These are phyloP conservation scores for Brachionus paranguensis DNA, from an alignment of 1,140 invertebrate species.

Conservation along the genomic window DNA sequence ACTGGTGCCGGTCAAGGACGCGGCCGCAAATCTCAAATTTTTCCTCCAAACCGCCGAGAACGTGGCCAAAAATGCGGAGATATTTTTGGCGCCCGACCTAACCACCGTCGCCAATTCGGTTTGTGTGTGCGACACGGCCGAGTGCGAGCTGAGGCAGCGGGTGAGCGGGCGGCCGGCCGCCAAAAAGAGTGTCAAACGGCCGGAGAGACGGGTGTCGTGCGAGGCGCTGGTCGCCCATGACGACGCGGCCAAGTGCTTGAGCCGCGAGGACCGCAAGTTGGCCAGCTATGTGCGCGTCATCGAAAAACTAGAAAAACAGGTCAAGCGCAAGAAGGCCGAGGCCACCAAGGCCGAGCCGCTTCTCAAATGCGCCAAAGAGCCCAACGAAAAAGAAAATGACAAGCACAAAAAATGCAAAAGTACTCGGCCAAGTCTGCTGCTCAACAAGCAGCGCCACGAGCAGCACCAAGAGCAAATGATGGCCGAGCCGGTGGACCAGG, in stretches of 20 bases:
- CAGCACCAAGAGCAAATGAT: too few relatives aligned
- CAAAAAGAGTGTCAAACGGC: background rate
- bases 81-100: background rate
- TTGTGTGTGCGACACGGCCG: background rate
- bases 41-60: background rate
- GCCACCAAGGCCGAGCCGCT: too few relatives aligned
- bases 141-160: background rate
- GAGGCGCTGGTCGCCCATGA: background rate
- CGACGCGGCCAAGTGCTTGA: background rate
- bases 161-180: background rate
- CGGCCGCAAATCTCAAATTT: background rate
- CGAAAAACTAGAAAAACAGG: background rate
- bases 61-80: background rate
- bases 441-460: background rate
- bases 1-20: background rate
- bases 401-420: background rate
- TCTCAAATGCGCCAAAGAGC: background rate
- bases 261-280: background rate
- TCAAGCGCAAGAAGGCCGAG: slow-evolving; percentile 3
- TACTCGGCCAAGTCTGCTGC: background rate
- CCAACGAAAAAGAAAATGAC: background rate
- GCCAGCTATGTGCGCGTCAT: slow-evolving; percentile 2
- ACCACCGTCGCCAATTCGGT: background rate
- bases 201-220: background rate
- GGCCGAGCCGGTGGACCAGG: background rate